Evolutionary conservation across 1,140 invertebrate genomes (phyloP), one percentile per base, ranked within the genome.

Genomic region (Drosophila tropicalis): DNA sequence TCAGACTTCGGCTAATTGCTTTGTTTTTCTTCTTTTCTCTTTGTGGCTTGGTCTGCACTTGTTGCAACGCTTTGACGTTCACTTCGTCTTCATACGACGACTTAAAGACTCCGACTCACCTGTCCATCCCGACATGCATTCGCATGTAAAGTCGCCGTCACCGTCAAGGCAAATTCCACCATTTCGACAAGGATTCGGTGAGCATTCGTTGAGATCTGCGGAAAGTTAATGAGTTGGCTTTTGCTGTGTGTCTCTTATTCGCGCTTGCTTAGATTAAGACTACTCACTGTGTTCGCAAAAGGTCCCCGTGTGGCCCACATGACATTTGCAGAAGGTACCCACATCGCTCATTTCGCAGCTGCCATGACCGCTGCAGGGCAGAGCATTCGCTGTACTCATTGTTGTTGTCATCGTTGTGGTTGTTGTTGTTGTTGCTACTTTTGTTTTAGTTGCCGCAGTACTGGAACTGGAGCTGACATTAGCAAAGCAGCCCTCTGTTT

Each of bases 131-230:
- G 95, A 94, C 58, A 94, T 93, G 90, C 96, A 97, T 65, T 95
- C 93, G 84, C 96, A 97, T 68, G 94, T 94, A 92, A 96, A 96
- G 77, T 95, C 94, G 34, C 95, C 96, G 62, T 95, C 94, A 32
- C 94, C 94, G 91, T 97, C 96, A 22, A 94, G 93, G 91, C 96
- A 97, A 40, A 95, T 96, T 34, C 94, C 96, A 69, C 96, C 96
- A 86, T 96, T 96, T 68, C 94, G 94, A 81, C 96, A 97, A 29
- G 96, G 96, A 82, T 94, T 94, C 47, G 94, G 94, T 61, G 92
- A 93, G 91, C 97, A 98, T 83, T 98, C 97, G 91, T 98, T 95
- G 17, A 97, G 95, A 91, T 98, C 96, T 95, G 92, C 34, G 93
- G 92, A 74, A 86, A 89, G 81, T 89, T 89, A 89, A 89, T 89